These are phyloP conservation scores for Lutjanus argentimaculatus DNA, from an alignment of 2,797 vertebrate species.

Conservation along the genomic window DNA sequence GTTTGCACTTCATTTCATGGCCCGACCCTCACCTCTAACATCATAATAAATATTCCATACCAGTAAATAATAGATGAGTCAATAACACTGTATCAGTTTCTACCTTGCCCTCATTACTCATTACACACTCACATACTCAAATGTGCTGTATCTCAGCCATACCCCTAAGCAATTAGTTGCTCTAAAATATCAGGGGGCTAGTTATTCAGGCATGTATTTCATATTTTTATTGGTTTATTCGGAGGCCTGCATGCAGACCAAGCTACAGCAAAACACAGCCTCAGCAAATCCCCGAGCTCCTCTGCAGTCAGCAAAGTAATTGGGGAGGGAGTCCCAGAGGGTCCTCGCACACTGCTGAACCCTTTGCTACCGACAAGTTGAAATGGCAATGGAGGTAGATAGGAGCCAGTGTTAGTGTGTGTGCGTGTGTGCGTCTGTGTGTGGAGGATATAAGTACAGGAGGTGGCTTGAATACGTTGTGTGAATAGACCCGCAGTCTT, in stretches of 20 bases:
- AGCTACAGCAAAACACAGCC: conserved; percentile 70
- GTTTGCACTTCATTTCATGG: conserved; percentile 38
- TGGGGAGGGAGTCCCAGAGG: conserved; percentile 84
- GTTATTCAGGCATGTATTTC: conserved; percentile 80
- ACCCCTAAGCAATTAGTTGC: conserved; percentile 79
- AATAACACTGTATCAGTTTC: conserved; percentile 77
- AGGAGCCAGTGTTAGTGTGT: conserved; percentile 57
- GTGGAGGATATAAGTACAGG: conserved; percentile 55
- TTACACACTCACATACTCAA: conserved; percentile 70
- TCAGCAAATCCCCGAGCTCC: conserved; percentile 76
- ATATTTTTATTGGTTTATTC: conserved; percentile 81
- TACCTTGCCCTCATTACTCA: conserved; percentile 75
- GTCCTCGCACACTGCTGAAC: conserved; percentile 66
- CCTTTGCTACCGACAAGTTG: conserved; percentile 67
- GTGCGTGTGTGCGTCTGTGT: conserved; percentile 44
- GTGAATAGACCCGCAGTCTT: conserved; percentile 69
- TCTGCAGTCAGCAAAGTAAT: conserved; percentile 82
- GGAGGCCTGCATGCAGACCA: conserved; percentile 65
- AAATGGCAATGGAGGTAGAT: conserved; percentile 75
- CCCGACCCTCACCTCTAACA: conserved; percentile 44
- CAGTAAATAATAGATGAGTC: conserved; percentile 79
- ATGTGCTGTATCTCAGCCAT: conserved; percentile 68
- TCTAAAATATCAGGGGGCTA: conserved; percentile 79
- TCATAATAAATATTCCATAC: conserved; percentile 69
- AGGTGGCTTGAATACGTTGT: conserved; percentile 64